Conservation (phyloP, 2,888 invertebrate species). For the Lucinisca nassula region DNA sequence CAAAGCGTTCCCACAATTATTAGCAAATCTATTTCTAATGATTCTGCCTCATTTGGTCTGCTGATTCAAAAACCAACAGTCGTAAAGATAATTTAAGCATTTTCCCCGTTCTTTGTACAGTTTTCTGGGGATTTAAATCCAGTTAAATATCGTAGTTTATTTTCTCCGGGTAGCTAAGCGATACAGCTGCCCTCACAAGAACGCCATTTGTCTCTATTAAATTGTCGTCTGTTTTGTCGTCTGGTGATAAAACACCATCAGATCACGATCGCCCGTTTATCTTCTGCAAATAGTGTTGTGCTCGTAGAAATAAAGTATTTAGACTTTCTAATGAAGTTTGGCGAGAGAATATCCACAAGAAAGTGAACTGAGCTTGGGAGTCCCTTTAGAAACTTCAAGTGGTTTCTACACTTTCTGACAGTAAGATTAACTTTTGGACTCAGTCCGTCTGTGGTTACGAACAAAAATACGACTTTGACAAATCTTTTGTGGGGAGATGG, state of each 20-base stretch:
- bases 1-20: constrained; percentile 68
- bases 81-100: constrained; percentile 58
- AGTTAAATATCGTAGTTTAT: constrained; percentile 55
- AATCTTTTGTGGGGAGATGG: background rate
- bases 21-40: constrained; percentile 67
- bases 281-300: constrained; percentile 69
- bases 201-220: constrained; percentile 71
- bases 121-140: constrained; percentile 36
- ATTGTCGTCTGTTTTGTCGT: constrained; percentile 52
- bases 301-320: constrained; percentile 66
- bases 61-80: constrained; percentile 69
- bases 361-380: constrained; percentile 32
- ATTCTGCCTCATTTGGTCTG: constrained; percentile 62
- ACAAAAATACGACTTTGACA: background rate
- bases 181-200: constrained; percentile 56
- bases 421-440: constrained; percentile 9
- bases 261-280: constrained; percentile 68
- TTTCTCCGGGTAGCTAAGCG: constrained; percentile 66
- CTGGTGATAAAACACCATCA: constrained; percentile 46
- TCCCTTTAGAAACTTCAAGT: constrained; percentile 9
- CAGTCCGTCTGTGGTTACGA: background rate
- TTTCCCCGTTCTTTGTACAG: constrained; percentile 38
- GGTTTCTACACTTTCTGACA: background rate
- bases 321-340: constrained; percentile 69
- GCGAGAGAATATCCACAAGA: constrained; percentile 48